phyloP scores from a whole-genome alignment of 2,113 vertebrate species.

The Numida meleagris region DNA sequence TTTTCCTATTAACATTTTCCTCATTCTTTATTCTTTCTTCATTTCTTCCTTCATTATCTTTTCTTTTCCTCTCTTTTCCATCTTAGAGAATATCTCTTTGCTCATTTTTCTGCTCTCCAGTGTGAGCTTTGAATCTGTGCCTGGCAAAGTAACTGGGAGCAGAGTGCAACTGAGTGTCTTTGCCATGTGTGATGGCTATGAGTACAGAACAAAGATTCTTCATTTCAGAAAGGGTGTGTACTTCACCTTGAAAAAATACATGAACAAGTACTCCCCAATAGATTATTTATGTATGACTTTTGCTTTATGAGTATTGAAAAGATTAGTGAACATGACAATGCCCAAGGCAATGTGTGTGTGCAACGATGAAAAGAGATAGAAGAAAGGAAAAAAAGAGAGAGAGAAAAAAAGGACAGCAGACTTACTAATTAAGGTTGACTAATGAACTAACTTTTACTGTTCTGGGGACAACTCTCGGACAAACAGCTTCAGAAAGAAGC shows the following conservation, averaged over 20 bases:
- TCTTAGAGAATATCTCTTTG: background rate
- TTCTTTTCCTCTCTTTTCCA: background rate
- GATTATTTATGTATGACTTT: background rate
- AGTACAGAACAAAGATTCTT: background rate
- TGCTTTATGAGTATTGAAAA: background rate
- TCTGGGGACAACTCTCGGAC: background rate
- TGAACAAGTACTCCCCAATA: background rate
- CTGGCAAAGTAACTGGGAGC: background rate
- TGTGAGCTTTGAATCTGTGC: background rate
- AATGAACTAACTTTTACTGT: background rate
- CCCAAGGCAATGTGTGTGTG: background rate
- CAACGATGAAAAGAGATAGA: background rate
- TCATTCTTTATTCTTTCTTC: background rate
- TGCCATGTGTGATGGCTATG: background rate
- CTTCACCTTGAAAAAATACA: background rate
- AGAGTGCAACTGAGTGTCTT: background rate
- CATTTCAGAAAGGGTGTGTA: background rate
- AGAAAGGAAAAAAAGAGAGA: background rate
- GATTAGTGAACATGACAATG: background rate
- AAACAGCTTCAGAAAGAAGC: background rate
- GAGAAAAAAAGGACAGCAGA: background rate
- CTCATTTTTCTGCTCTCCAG: background rate
- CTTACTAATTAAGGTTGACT: background rate
- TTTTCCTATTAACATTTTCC: background rate
- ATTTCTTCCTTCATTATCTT: background rate